phyloP scores from a whole-genome alignment of 2,113 vertebrate species.

The Cacatua alba region DNA sequence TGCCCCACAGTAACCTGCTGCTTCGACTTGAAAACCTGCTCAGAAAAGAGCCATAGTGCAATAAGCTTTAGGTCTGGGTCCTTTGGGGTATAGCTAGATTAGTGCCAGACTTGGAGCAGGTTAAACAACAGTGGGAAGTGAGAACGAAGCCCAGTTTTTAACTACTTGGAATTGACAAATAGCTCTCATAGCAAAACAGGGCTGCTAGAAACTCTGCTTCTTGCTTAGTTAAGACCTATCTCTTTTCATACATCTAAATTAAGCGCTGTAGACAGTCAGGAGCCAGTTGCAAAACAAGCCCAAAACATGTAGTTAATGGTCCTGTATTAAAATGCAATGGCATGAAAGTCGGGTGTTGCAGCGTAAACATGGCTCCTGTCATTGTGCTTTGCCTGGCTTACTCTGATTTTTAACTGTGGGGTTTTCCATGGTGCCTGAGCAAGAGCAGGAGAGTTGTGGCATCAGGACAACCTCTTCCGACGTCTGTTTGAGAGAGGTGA shows the following conservation, averaged over 20 bases:
- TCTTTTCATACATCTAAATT: background rate
- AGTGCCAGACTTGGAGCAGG: background rate
- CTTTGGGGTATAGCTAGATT: background rate
- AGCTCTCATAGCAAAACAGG: background rate
- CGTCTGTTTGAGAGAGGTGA: background rate
- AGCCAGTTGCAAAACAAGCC: slow-evolving; percentile 27
- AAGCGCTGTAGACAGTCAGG: slow-evolving; percentile 7
- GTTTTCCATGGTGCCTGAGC: background rate
- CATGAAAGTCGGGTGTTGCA: background rate
- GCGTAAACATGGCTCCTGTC: background rate
- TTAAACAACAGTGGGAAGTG: background rate
- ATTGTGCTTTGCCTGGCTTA: background rate
- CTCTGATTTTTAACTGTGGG: background rate
- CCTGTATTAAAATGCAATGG: background rate
- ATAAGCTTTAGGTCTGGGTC: background rate
- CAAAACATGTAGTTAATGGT: background rate
- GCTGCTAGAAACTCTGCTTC: background rate
- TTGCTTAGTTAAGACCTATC: background rate
- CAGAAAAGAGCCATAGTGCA: accelerated
- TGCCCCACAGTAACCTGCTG: background rate
- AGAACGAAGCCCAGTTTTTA: background rate
- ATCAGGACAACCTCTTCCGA: background rate
- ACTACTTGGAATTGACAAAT: background rate
- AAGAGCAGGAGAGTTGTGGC: background rate
- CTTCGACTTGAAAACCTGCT: background rate